These are phyloP conservation scores for Anthoscopus minutus DNA, from an alignment of 2,113 vertebrate species.

Conservation along the genomic window DNA sequence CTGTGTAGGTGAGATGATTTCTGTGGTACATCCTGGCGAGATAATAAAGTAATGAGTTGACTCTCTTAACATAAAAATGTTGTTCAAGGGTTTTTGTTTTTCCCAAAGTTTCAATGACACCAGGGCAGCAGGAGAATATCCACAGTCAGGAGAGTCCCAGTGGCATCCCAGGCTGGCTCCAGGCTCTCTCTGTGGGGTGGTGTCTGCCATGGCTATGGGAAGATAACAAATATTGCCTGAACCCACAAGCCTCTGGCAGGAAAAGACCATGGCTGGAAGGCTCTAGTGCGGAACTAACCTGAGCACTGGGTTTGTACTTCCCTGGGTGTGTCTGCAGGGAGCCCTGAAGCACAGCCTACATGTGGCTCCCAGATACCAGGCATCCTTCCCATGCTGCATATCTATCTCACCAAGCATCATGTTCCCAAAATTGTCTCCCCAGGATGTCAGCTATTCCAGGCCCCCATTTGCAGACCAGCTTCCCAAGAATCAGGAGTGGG, in stretches of 20 bases:
- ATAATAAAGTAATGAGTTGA: background rate
- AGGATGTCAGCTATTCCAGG: background rate
- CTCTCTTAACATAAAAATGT: background rate
- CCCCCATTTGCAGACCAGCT: background rate
- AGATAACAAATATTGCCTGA: background rate
- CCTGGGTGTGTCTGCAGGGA: background rate
- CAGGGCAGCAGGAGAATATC: background rate
- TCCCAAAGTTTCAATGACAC: background rate
- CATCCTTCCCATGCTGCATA: background rate
- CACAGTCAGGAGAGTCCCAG: background rate
- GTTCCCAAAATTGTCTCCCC: background rate
- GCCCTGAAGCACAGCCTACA: background rate
- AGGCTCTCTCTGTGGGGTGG: background rate
- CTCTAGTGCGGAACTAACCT: rapidly evolving
- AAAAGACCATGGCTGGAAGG: background rate
- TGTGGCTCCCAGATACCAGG: rapidly evolving
- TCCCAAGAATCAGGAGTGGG: background rate
- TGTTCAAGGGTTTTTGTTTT: background rate
- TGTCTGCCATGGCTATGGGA: background rate
- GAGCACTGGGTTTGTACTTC: rapidly evolving
- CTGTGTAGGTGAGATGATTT: background rate
- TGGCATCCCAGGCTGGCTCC: background rate
- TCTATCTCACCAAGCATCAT: background rate
- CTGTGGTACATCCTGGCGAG: background rate
- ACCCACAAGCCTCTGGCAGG: background rate